A percentile compares a stretch with the other conserved stretches of the same genome.
These are phyloP conservation scores for Adelosebastes latens DNA, from an alignment of 2,797 vertebrate species.

Conservation along the genomic window DNA sequence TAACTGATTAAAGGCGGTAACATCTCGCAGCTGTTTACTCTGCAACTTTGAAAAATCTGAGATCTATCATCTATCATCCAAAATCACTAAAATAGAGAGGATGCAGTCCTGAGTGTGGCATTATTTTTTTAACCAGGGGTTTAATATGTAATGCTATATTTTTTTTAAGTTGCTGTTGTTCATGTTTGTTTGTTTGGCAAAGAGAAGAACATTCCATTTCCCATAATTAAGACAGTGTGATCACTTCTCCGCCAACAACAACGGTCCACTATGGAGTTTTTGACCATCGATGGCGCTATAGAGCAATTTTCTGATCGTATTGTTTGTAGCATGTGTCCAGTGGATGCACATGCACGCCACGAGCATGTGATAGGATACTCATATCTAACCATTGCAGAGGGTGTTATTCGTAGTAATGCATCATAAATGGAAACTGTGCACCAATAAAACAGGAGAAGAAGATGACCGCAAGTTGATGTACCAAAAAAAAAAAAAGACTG, in stretches of 20 bases:
- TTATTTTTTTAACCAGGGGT: not conserved
- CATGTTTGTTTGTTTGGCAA: not conserved
- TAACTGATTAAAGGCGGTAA: conserved; percentile 65
- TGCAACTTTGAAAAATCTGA: not conserved
- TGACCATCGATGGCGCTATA: not conserved
- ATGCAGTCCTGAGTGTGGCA: not conserved
- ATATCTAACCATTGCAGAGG: not conserved
- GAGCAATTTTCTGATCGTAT: not conserved
- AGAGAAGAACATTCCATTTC: not conserved
- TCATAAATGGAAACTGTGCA: not conserved
- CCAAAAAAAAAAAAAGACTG: not conserved
- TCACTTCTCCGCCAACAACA: not conserved
- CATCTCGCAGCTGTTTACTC: conserved; percentile 67
- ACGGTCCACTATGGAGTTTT: not conserved
- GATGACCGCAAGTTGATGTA: not conserved
- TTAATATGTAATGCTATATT: not conserved
- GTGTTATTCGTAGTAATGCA: not conserved
- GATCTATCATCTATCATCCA: too few relatives aligned
- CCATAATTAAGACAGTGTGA: not conserved
- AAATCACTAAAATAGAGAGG: not conserved
- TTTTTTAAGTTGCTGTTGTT: not conserved
- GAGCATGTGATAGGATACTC: not conserved
- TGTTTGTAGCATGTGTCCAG: too few relatives aligned
- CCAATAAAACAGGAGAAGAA: not conserved
- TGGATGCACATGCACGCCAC: not conserved